These are phyloP conservation scores for Cyprinodon variegatus DNA, from an alignment of 2,113 vertebrate genomes.

Conservation along the genomic window DNA sequence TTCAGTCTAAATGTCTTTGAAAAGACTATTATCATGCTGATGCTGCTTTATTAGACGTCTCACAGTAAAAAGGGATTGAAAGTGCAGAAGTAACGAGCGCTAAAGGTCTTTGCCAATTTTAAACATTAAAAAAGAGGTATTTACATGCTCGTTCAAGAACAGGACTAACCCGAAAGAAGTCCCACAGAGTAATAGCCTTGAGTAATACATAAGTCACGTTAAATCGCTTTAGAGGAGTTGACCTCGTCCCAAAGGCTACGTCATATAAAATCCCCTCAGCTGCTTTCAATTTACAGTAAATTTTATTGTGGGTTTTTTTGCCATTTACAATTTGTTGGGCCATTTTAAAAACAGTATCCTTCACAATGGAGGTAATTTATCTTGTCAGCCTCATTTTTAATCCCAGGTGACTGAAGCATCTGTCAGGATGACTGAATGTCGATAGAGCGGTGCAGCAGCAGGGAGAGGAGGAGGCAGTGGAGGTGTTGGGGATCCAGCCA, in stretches of 20 bases:
- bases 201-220: conserved; percentile 33
- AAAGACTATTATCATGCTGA: conserved; percentile 38
- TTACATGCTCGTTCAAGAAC: conserved; percentile 9
- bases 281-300: conserved; percentile 35
- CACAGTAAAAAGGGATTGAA: conserved; percentile 16
- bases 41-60: conserved; percentile 44
- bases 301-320: conserved; percentile 51
- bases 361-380: conserved; percentile 58
- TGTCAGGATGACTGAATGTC: conserved; percentile 70
- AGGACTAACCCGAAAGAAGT: conserved; percentile 2
- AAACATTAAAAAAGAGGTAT: conserved; percentile 13
- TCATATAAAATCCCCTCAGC: conserved; percentile 27
- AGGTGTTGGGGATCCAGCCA: conserved; percentile 37
- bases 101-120: conserved; percentile 30
- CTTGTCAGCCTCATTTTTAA: conserved; percentile 66
- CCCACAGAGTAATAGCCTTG: conserved; percentile 7
- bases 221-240: conserved; percentile 24
- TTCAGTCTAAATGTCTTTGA: conserved; percentile 36
- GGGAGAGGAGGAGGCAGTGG: conserved; percentile 5
- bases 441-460: conserved; percentile 45
- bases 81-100: conserved; percentile 32
- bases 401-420: conserved; percentile 71
- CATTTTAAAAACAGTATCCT: conserved; percentile 60
- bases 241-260: conserved; percentile 29
- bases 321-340: conserved; percentile 53